Evolutionary conservation across 2,113 vertebrate species (phyloP), one percentile per base, ranked within the genome.

Genomic region (Ictidomys tridecemlineatus): DNA sequence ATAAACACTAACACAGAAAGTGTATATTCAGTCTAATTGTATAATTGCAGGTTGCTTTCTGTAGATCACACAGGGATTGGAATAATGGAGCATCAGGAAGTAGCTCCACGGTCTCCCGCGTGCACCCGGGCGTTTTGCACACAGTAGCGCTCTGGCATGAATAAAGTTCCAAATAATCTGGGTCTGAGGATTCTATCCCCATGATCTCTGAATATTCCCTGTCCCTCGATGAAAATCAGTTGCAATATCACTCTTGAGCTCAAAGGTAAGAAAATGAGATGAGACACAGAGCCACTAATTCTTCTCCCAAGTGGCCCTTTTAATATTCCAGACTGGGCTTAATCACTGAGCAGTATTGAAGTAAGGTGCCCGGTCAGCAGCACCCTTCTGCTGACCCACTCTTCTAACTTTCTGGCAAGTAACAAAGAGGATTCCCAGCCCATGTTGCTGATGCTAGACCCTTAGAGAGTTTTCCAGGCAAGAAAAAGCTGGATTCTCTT

Each of bases 11-110:
- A 96, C 95, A 90, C 97, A 97, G 97, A 98, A 98, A 96, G 93
- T 94, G 94, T 97, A 83, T 97, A 92, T 98, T 67, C 98, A 85
- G 4, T 94, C 98, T 98, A 98, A 98, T 98, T 98, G 98, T 98
- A 84, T 98, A 98, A 98, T 98, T 98, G 97, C 88, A 91, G 97
- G 97, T 97, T 98, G 97, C 97, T 98, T 96, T 98, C 97, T 94
- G 94, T 97, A 97, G 89, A 85, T 97, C 84, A 70, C 70, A 51
- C 26, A 18, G 77, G 76, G 61, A 98, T 96, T 97, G 96, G 91
- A 94, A 97, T 94, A 95, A 94, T 94, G 79, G 73, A 77, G 69
- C 95, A 39, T 94, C 37, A 61, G 96, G 85, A 98, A 97, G 96
- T 67, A 93, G 86, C 94, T 95, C 73, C 0, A 80, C 88, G 34